Percentiles rank a stretch among this genome's conserved stretches.
Conservation (phyloP, 2,797 vertebrate genomes). For the Gobionotothen gibberifrons region DNA sequence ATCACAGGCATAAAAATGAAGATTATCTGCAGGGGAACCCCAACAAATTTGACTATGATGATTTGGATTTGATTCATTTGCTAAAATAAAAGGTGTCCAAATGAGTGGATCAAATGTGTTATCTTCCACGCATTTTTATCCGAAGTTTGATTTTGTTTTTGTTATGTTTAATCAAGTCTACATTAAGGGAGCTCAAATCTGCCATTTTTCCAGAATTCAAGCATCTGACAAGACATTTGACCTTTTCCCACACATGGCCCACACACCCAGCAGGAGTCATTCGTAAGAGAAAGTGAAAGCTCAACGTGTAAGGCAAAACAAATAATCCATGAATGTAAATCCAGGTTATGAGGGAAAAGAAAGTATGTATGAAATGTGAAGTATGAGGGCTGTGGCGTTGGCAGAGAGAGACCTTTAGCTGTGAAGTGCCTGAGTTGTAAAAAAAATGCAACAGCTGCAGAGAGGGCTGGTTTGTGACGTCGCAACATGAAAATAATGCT, state of each 20-base stretch:
- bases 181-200: constrained; percentile 68
- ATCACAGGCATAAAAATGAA: constrained; percentile 67
- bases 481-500: constrained; percentile 83
- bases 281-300: constrained; percentile 63
- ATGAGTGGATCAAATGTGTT: constrained; percentile 61
- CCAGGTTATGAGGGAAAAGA: constrained; percentile 8
- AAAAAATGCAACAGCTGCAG: constrained; percentile 92
- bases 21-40: constrained; percentile 64
- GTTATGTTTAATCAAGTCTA: constrained; percentile 79
- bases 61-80: constrained; percentile 65
- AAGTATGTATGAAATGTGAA: constrained; percentile 44
- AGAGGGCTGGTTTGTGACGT: constrained; percentile 84
- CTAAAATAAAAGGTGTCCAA: constrained; percentile 62
- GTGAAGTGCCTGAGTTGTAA: constrained; percentile 72
- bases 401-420: constrained; percentile 49
- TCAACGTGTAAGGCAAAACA: constrained; percentile 21
- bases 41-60: constrained; percentile 67
- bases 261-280: constrained; percentile 66
- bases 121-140: constrained; percentile 70
- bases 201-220: constrained; percentile 65
- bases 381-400: constrained; percentile 42
- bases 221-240: constrained; percentile 78
- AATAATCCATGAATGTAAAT: constrained; percentile 13
- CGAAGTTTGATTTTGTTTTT: constrained; percentile 72
- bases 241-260: constrained; percentile 75